Percentiles rank a stretch among this genome's conserved stretches.
These are phyloP conservation scores for Orchesella flavescens DNA, from an alignment of 2,888 invertebrate genomes.

Conservation along the genomic window DNA sequence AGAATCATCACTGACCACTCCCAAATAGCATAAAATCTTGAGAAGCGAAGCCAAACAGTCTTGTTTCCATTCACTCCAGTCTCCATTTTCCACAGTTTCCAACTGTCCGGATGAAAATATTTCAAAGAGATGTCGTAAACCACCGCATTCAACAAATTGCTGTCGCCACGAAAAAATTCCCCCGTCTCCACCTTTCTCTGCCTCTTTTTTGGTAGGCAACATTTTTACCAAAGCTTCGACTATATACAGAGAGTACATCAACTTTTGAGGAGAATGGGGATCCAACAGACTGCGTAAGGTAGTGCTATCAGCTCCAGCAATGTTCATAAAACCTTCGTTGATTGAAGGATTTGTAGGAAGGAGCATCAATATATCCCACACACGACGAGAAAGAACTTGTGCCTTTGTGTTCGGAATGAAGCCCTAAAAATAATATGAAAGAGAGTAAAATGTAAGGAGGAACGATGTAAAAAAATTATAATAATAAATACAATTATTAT, in stretches of 20 bases:
- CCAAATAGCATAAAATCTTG: constrained; percentile 89
- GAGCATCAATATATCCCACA: constrained; percentile 95
- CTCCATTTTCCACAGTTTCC: constrained; percentile 81
- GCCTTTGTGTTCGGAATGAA: constrained; percentile 88
- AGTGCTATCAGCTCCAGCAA: constrained; percentile 75
- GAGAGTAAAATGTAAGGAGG: not conserved
- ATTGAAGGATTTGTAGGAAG: constrained; percentile 92
- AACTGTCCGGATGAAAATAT: constrained; percentile 91
- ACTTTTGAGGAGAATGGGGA: constrained; percentile 91
- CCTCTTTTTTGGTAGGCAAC: constrained; percentile 29
- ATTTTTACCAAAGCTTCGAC: constrained; percentile 81
- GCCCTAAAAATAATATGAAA: constrained; percentile 76
- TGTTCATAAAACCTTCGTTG: constrained; percentile 87
- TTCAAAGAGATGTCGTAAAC: constrained; percentile 89
- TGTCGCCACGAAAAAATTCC: constrained; percentile 79
- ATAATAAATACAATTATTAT: constrained; percentile 25
- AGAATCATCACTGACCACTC: constrained; percentile 77
- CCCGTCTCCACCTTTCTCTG: constrained; percentile 36
- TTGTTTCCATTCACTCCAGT: constrained; percentile 91
- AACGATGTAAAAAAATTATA: too few relatives aligned
- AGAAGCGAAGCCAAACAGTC: constrained; percentile 92
- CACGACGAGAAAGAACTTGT: constrained; percentile 89
- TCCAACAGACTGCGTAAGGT: constrained; percentile 85
- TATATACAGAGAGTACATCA: constrained; percentile 95
- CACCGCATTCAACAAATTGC: constrained; percentile 89